Percentiles rank a stretch among this genome's conserved stretches.
These are phyloP conservation scores for Tetrao urogallus DNA, from an alignment of 2,113 vertebrate species.

Conservation along the genomic window DNA sequence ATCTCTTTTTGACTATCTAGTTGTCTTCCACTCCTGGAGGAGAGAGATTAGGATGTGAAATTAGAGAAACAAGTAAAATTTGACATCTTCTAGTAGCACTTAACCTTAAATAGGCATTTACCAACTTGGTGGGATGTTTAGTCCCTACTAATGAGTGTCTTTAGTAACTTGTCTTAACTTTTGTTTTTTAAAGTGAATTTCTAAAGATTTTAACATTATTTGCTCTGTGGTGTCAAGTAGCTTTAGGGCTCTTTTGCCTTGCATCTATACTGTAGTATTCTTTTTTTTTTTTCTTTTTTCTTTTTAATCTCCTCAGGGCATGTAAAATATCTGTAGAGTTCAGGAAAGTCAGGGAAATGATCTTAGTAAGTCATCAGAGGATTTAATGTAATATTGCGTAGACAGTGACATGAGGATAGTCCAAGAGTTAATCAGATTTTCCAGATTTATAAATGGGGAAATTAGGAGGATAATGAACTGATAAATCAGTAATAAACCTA, in stretches of 20 bases:
- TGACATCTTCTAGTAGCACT: background rate
- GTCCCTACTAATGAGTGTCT: background rate
- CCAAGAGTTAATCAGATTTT: slow-evolving; percentile 77
- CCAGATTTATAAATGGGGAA: slow-evolving; percentile 76
- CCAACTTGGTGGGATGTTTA: background rate
- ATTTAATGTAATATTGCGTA: slow-evolving; percentile 68
- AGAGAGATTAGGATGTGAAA: background rate
- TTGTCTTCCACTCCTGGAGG: background rate
- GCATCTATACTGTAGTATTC: background rate
- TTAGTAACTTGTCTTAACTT: background rate
- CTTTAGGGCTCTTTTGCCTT: background rate
- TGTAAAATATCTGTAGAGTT: slow-evolving; percentile 3
- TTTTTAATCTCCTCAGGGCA: background rate
- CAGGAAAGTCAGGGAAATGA: slow-evolving; percentile 48
- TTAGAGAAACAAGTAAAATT: background rate
- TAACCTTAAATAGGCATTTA: background rate
- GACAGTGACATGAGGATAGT: slow-evolving; percentile 71
- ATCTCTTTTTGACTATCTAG: background rate
- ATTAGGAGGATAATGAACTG: slow-evolving; percentile 82
- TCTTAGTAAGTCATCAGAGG: slow-evolving; percentile 49
- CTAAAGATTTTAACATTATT: background rate
- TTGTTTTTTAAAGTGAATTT: slow-evolving; percentile 16
- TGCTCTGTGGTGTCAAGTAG: background rate
- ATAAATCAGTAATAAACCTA: slow-evolving; percentile 80
- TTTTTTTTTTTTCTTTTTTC: too few relatives aligned